Evolutionary conservation across 2,113 vertebrate genomes (phyloP), one percentile per base, ranked within the genome.

Genomic region (Dinomys branickii): DNA sequence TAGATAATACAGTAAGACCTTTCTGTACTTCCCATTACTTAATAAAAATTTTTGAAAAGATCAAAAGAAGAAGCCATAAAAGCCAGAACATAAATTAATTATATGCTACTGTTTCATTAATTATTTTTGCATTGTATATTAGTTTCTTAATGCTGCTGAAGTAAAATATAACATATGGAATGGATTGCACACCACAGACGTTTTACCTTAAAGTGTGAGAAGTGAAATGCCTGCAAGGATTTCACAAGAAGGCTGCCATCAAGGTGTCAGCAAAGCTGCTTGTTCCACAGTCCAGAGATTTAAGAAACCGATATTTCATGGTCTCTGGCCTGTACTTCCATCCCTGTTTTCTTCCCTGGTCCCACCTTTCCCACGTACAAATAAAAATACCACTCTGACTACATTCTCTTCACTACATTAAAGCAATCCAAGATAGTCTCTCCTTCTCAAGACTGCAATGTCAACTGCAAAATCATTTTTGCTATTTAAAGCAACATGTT

Each of bases 331-430:
- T 44, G 19, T 11, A 50, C 9, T 85, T 69, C 19, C 4, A 33
- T 28, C 30, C 4, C 69, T 0, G 54, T 63, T 28, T 54, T 24
- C 17, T 78, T 58, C 44, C 3, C 80, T 58, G n/a, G 69, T 11
- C 8, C 2, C 67, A 12, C n/a, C 1, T 3, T 8, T 83, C 11
- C 4, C 50, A 22, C 9, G 6, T 47, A 20, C 3, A 1, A 14
- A 65, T 56, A 35, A 41, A 75, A 52, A 7, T 26, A 22, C 1
- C 7, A 28, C 1, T 69, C 7, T 56, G 1, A 30, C 56, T 59
- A 20, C 7, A 26, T 2, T 58, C 9, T 58, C 50, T 67, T 58
- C 11, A 75, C n/a, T n/a, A n/a, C n/a, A n/a, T 19, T 14, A 16
- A 38, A 3, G 20, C 26, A 41, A 88, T 47, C 3, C 10, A 54